phyloP scores from a whole-genome alignment of 2,113 vertebrate genomes.

The Elachura formosa region DNA sequence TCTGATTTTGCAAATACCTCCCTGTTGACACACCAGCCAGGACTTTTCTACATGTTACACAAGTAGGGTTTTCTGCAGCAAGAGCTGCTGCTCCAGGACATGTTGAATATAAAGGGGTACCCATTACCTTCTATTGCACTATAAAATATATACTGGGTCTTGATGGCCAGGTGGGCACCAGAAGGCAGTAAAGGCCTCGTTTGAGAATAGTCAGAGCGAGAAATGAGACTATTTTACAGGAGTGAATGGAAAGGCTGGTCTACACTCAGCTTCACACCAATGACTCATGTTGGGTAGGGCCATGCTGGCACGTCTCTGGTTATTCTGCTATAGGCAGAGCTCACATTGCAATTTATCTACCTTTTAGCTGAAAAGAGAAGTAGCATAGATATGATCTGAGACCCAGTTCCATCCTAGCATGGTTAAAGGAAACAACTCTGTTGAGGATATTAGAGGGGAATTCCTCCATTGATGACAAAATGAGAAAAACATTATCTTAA shows the following conservation, averaged over 20 bases:
- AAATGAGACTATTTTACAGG: not conserved
- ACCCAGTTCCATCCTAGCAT: not conserved
- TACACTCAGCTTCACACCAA: not conserved
- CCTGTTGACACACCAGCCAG: not conserved
- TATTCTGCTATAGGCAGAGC: not conserved
- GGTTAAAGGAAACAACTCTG: conserved; percentile 33
- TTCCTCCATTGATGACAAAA: conserved; percentile 56
- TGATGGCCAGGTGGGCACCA: not conserved
- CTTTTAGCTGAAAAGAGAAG: not conserved
- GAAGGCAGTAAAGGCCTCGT: not conserved
- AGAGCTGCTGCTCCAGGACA: not conserved
- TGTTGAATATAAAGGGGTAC: not conserved
- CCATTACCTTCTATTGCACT: not conserved
- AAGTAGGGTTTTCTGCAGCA: not conserved
- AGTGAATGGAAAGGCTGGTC: not conserved
- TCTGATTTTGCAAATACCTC: not conserved
- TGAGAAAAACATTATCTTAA: conserved; percentile 55
- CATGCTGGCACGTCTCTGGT: not conserved
- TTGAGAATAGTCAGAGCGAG: not conserved
- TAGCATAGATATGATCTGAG: not conserved
- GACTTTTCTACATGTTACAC: not conserved
- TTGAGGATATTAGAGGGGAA: conserved; percentile 51
- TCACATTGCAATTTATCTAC: not conserved
- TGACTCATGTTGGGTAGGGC: not conserved
- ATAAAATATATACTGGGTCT: not conserved